Conservation (phyloP, 2,113 vertebrate species). For the Baryphthengus martii region DNA sequence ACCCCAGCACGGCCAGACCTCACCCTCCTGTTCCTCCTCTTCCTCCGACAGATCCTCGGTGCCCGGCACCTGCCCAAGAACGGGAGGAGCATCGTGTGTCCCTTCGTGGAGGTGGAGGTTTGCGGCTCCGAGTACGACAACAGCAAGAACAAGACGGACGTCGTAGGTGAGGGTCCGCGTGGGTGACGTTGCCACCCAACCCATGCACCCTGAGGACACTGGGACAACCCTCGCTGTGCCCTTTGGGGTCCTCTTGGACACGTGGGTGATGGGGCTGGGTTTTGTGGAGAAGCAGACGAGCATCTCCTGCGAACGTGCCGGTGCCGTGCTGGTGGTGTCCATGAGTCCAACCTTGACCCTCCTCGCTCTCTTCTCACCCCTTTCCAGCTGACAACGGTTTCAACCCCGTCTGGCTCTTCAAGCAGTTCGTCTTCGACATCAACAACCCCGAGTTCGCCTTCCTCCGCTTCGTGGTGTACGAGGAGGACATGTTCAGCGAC, state of each 20-base stretch:
- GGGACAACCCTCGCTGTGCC: background rate
- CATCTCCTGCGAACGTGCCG: background rate
- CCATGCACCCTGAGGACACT: rapidly evolving
- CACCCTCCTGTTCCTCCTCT: background rate
- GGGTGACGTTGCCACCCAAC: rapidly evolving
- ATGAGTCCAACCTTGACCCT: background rate
- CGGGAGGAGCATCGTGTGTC: constrained; percentile 85
- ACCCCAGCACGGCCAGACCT: background rate
- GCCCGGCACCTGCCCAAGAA: constrained; percentile 86
- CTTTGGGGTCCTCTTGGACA: background rate
- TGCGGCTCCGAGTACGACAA: constrained; percentile 82
- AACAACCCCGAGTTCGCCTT: constrained; percentile 84
- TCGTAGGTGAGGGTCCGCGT: constrained; percentile 68
- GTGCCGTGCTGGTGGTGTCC: background rate
- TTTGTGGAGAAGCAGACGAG: background rate
- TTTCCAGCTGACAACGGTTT: constrained; percentile 82
- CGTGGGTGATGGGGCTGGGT: background rate
- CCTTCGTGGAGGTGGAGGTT: constrained; percentile 86
- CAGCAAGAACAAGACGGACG: constrained; percentile 84
- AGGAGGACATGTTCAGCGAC: constrained; percentile 92
- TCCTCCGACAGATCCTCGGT: constrained; percentile 74
- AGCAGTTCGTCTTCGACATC: constrained; percentile 85
- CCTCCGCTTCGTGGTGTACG: constrained; percentile 82
- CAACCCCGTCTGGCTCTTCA: constrained; percentile 84
- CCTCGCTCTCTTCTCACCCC: background rate